These are phyloP conservation scores for Heliothis subflexa DNA, from an alignment of 1,140 invertebrate species.

Conservation along the genomic window DNA sequence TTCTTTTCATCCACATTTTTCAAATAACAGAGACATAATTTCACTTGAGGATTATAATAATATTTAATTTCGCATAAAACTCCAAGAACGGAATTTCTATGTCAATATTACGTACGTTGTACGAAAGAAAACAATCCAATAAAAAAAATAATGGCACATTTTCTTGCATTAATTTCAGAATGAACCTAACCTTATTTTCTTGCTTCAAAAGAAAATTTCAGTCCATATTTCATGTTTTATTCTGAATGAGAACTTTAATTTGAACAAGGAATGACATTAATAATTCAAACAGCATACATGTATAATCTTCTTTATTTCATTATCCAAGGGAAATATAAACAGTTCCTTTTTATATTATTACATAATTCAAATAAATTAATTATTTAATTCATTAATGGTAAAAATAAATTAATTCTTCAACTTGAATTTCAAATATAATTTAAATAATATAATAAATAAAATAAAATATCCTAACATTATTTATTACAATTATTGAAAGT, in stretches of 20 bases:
- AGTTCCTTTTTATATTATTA: conserved; percentile 50
- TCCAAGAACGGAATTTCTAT: no score
- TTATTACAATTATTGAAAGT: conserved; percentile 40
- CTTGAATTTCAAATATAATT: conserved; percentile 3
- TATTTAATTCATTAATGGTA: not conserved
- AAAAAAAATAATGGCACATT: not conserved
- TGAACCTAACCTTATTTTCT: not conserved
- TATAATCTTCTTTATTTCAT: conserved; percentile 62
- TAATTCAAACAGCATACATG: conserved; percentile 9
- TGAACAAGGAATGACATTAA: not conserved
- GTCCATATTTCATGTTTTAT: not conserved
- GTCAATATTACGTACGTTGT: not conserved
- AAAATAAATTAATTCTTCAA: conserved; percentile 7
- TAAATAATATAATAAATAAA: not conserved
- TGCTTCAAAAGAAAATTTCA: not conserved
- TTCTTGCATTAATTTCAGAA: not conserved
- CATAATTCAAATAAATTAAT: conserved; percentile 23
- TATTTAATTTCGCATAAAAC: no score
- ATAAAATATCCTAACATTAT: conserved; percentile 13
- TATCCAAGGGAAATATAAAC: conserved; percentile 65
- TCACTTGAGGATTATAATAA: no score
- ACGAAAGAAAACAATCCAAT: not conserved
- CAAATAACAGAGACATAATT: no score
- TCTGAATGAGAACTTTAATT: not conserved
- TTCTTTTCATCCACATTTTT: no score